Conservation (phyloP, 2,888 invertebrate species). For the Brachycybe producta region DNA sequence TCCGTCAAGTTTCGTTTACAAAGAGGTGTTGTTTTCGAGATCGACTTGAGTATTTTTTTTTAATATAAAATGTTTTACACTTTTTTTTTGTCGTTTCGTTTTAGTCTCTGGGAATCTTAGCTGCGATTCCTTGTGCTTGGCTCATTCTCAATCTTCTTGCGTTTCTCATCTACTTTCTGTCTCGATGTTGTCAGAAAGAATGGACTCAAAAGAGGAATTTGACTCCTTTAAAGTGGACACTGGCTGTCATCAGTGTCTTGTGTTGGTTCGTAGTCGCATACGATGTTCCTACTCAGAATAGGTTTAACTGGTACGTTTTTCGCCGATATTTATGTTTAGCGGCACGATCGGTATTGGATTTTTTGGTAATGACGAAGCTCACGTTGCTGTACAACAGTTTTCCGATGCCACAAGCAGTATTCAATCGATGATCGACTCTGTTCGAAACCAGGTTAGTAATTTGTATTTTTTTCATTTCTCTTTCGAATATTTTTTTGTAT, state of each 20-base stretch:
- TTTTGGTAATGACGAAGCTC: slow-evolving; percentile 88
- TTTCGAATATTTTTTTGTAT: too few relatives aligned
- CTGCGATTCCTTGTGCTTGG: slow-evolving; percentile 86
- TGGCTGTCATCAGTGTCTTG: slow-evolving; percentile 52
- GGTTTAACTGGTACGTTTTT: slow-evolving; percentile 2
- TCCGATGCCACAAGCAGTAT: slow-evolving; percentile 66
- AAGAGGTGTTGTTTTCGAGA: slow-evolving; percentile 53
- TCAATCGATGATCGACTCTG: slow-evolving; percentile 61
- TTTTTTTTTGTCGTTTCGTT: slow-evolving; percentile 22
- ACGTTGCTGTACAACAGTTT: slow-evolving; percentile 74
- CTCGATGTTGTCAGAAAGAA: slow-evolving; percentile 88
- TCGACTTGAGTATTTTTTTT: too few relatives aligned
- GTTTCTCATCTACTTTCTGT: slow-evolving; percentile 79
- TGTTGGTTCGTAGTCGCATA: slow-evolving; percentile 47
- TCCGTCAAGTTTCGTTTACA: slow-evolving; percentile 74
- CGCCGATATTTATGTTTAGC: slow-evolving; percentile 29
- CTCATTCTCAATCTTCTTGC: slow-evolving; percentile 78
- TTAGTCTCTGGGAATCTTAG: slow-evolving; percentile 84
- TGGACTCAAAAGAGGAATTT: slow-evolving; percentile 77
- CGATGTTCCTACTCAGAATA: not conserved
- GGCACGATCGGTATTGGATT: slow-evolving; percentile 79
- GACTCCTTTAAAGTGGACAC: slow-evolving; percentile 54
- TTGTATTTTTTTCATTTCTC: too few relatives aligned
- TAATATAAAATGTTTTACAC: not conserved
- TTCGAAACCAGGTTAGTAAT: slow-evolving; percentile 77